Evolutionary conservation across 2,113 vertebrate genomes (phyloP), one percentile per base, ranked within the genome.

Genomic region (Narcine bancroftii): DNA sequence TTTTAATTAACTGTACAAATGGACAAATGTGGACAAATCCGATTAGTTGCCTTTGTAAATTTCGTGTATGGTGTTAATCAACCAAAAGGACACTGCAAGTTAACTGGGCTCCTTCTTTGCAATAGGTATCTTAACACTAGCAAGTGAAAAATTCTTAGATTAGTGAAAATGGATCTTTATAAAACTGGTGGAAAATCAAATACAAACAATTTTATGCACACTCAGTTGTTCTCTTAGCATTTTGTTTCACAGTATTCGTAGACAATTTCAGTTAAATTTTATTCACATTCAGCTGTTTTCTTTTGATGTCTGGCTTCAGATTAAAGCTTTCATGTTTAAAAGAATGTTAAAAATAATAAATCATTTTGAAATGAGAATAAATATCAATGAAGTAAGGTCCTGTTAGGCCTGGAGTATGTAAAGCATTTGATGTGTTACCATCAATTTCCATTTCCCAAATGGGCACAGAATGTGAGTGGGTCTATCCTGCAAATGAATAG

Each of bases 321-420:
- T 87, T n/a, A 87, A 87, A 87, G 81, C 17, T 19, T 56, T 56
- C 56, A 39, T 60, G 53, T 87, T 87, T 60, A 63, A 63, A 87
- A 56, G 33, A 87, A 87, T 60, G 81, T 60, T 85, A 33, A 85
- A 85, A 36, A 33, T 60, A 85, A 85, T 85, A 85, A 85, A 85
- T 85, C 50, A 85, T 85, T n/a, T 56, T 60, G 50, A 85, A 85
- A 60, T 36, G 36, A n/a, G 29, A n/a, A 60, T 60, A 85, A 56
- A 85, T 36, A 56, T 85, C 81, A 85, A 85, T 85, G 81, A 85
- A 85, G n/a, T n/a, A n/a, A 17, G 36, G 81, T 36, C 47, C 60
- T 56, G 81, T 85, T 36, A 85, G 50, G 53, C 33, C 81, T 85
- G 81, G 77, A 85, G n/a, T 17, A 24, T 56, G 29, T 85, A 56